Percentiles rank a stretch among this genome's conserved stretches.
Conservation (phyloP, 2,113 vertebrate genomes). For the Dromaius novaehollandiae region DNA sequence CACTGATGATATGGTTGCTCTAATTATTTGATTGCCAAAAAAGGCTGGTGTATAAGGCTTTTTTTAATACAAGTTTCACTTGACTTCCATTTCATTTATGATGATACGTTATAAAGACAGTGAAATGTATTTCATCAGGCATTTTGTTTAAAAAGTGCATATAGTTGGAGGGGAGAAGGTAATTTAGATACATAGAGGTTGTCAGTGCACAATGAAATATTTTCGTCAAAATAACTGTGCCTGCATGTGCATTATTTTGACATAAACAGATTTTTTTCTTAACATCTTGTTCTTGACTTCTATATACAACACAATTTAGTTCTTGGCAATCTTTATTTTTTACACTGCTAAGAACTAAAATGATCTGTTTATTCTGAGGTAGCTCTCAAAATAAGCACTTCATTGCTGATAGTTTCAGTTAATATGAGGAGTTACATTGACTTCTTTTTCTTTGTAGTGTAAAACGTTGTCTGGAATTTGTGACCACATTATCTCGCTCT, state of each 20-base stretch:
- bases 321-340: background rate
- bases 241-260: background rate
- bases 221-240: background rate
- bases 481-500: constrained; percentile 93
- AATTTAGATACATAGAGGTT: background rate
- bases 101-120: background rate
- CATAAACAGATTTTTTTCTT: background rate
- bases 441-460: constrained; percentile 79
- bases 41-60: background rate
- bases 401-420: background rate
- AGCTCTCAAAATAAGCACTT: background rate
- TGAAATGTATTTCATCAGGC: background rate
- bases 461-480: constrained; percentile 93
- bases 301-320: background rate
- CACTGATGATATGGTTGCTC: background rate
- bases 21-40: background rate
- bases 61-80: background rate
- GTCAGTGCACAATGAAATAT: background rate
- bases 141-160: background rate
- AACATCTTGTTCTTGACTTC: background rate
- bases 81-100: background rate
- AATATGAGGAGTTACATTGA: background rate
- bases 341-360: background rate
- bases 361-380: background rate
- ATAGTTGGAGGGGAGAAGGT: background rate